Conservation (phyloP, 2,113 vertebrate genomes). For the Brachionichthys hirsutus region DNA sequence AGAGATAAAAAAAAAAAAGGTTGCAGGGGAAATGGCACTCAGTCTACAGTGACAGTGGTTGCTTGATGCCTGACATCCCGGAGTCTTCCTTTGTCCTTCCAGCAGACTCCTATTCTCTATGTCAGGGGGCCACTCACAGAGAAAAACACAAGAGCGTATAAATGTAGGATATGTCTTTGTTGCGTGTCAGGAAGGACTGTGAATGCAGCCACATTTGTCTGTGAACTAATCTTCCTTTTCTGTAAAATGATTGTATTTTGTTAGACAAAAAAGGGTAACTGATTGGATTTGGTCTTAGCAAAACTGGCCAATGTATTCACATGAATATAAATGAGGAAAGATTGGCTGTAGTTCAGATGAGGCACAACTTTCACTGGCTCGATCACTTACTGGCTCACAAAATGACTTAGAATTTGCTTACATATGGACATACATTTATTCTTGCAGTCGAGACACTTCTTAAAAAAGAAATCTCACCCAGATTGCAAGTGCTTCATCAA, state of each 20-base stretch:
- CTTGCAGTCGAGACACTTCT: not conserved
- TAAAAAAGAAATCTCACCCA: too few relatives aligned
- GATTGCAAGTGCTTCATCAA: not conserved
- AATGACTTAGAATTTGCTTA: too few relatives aligned
- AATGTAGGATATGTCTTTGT: constrained; percentile 7
- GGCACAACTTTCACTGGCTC: constrained; percentile 21
- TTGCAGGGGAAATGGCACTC: constrained; percentile 58
- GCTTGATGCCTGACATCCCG: constrained; percentile 33
- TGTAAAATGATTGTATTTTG: constrained; percentile 7
- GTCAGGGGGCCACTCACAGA: too few relatives aligned
- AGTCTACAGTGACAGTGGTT: constrained; percentile 45
- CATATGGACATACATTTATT: too few relatives aligned
- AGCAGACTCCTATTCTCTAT: constrained; percentile 21
- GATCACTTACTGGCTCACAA: too few relatives aligned
- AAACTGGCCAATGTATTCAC: constrained; percentile 12
- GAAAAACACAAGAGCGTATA: constrained; percentile 7
- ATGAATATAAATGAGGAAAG: constrained; percentile 37
- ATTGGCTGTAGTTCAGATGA: constrained; percentile 21
- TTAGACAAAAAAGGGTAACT: constrained; percentile 4
- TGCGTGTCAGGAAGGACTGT: constrained; percentile 2
- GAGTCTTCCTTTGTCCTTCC: constrained; percentile 36
- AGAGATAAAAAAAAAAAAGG: constrained; percentile 61
- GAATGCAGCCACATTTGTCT: constrained; percentile 16
- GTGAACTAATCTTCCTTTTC: constrained; percentile 22
- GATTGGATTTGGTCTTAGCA: constrained; percentile 34